A percentile compares a stretch with the other conserved stretches of the same genome.
Conservation (phyloP, 2,113 vertebrate species). For the Bombycilla garrulus region DNA sequence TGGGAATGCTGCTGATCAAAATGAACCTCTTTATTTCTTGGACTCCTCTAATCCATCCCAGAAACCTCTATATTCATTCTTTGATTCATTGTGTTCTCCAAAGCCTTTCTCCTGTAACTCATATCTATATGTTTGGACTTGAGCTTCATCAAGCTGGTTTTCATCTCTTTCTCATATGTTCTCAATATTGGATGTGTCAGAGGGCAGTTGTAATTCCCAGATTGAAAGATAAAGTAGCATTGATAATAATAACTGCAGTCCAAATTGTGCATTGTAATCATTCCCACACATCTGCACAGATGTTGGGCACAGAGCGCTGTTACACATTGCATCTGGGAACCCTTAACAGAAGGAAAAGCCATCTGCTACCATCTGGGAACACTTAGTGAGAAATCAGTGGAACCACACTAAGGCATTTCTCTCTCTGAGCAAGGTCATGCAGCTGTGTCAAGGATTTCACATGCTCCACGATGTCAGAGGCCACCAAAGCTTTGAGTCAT, state of each 20-base stretch:
- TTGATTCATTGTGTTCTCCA: neutral
- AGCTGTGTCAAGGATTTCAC: neutral
- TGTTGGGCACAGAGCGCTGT: neutral
- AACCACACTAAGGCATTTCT: neutral
- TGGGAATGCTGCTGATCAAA: neutral
- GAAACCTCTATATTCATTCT: neutral
- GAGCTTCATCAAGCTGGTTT: neutral
- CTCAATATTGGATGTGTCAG: neutral
- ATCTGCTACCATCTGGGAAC: constrained; percentile 15
- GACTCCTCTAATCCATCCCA: neutral
- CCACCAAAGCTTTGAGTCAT: neutral
- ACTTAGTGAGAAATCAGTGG: neutral
- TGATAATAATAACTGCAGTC: neutral
- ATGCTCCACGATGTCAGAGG: neutral
- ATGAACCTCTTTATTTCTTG: neutral
- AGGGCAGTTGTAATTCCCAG: constrained; percentile 15
- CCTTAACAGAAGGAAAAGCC: neutral
- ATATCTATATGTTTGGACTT: neutral
- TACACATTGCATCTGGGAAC: constrained; percentile 12
- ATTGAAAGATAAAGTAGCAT: neutral
- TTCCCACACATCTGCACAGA: constrained; percentile 1
- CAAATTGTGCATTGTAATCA: neutral
- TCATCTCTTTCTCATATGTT: neutral
- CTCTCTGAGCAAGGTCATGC: neutral
- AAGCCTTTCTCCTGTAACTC: neutral